phyloP scores from a whole-genome alignment of 35 echinoderm and acorn worm species.

The Lytechinus variegatus region DNA sequence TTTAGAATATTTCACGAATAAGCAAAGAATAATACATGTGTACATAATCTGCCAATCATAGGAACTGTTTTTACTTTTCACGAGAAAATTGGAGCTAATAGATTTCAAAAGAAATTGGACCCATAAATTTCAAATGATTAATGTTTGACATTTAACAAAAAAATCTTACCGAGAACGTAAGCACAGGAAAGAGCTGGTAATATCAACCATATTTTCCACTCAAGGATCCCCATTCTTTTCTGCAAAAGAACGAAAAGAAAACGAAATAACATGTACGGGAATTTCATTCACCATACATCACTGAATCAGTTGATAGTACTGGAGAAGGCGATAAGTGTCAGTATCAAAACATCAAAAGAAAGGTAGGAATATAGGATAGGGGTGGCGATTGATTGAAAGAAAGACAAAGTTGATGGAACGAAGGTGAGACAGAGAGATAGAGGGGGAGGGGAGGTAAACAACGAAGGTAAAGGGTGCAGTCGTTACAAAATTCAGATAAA shows the following conservation, averaged over 20 bases:
- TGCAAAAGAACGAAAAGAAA: background rate
- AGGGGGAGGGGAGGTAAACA: too few species aligned
- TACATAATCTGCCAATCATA: background rate
- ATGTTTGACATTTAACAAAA: background rate
- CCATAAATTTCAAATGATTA: background rate
- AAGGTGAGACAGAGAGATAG: background rate
- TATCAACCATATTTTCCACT: conserved; percentile 25
- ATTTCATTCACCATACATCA: background rate
- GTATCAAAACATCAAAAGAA: too few species aligned
- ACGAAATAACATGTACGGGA: background rate
- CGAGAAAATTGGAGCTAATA: background rate
- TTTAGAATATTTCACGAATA: background rate
- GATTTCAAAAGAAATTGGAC: background rate
- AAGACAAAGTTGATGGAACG: background rate
- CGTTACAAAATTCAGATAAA: too few species aligned
- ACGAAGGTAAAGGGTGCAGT: too few species aligned
- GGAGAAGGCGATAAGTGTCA: too few species aligned
- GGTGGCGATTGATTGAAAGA: background rate
- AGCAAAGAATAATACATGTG: too few species aligned
- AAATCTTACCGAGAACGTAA: conserved; percentile 28
- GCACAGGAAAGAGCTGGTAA: conserved; percentile 21
- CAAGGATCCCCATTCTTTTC: background rate
- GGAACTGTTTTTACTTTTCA: too few species aligned
- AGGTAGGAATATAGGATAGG: background rate
- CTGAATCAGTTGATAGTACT: background rate